Evolutionary conservation across 1,140 invertebrate species (phyloP).

Genomic region (Pteromalus puparum): DNA sequence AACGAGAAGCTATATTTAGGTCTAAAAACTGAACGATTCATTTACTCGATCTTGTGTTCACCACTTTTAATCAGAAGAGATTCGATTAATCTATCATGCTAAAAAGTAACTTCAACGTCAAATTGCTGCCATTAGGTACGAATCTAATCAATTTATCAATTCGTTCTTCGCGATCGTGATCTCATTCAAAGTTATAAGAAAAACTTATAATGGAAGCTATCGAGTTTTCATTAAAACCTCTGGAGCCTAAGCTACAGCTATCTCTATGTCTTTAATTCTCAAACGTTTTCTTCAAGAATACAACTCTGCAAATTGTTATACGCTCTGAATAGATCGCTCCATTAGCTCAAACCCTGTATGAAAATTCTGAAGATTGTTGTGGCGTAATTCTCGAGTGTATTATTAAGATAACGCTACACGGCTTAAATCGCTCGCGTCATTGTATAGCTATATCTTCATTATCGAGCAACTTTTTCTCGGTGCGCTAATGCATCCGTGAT

Average conservation of each 20-base stretch:
- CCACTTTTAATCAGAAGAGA: too few species aligned
- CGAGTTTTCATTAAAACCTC: neutral
- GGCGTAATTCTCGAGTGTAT: neutral
- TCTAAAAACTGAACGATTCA: too few species aligned
- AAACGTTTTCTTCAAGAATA: too few species aligned
- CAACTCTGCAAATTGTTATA: neutral
- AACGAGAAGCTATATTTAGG: too few species aligned
- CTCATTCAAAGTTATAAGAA: too few species aligned
- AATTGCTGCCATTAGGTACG: too few species aligned
- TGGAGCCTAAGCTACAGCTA: too few species aligned
- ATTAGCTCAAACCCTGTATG: neutral
- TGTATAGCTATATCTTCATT: neutral
- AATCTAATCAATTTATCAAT: too few species aligned
- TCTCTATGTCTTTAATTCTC: too few species aligned
- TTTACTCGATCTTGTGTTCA: too few species aligned
- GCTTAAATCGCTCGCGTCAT: neutral
- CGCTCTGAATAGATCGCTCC: neutral
- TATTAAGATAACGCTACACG: neutral
- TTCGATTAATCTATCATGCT: neutral
- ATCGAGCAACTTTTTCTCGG: neutral
- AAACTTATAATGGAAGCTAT: neutral
- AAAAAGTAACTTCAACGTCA: too few species aligned
- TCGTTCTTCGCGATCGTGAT: too few species aligned
- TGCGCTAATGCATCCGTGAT: neutral
- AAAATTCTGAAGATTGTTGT: neutral